phyloP scores from a whole-genome alignment of 2,113 vertebrate species.

The Coryphaenoides rupestris region DNA sequence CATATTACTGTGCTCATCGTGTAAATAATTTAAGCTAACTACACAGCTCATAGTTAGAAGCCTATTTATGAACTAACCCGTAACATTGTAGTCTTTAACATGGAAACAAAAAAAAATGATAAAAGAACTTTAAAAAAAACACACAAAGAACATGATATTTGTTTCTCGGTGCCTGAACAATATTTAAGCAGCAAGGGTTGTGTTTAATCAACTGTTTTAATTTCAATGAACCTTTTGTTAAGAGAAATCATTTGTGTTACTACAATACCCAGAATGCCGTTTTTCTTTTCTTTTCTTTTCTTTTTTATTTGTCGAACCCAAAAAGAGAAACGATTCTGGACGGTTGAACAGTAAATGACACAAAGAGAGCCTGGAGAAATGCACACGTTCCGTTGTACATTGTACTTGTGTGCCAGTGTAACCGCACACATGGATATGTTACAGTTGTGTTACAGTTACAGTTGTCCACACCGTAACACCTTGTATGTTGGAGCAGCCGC shows the following conservation, averaged over 20 bases:
- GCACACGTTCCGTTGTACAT: too few relatives aligned
- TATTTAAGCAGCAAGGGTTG: conserved; percentile 33
- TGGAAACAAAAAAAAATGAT: conserved; percentile 16
- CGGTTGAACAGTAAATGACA: too few relatives aligned
- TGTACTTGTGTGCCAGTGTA: too few relatives aligned
- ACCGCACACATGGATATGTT: too few relatives aligned
- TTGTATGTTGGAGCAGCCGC: too few relatives aligned
- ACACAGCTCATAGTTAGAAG: conserved; percentile 58
- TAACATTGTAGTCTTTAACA: conserved; percentile 38
- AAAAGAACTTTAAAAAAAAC: conserved; percentile 21
- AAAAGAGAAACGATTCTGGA: too few relatives aligned
- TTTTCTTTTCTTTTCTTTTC: conserved; percentile 23
- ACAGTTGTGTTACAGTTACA: too few relatives aligned
- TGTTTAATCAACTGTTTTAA: conserved; percentile 5
- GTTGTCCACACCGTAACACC: too few relatives aligned
- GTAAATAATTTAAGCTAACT: conserved; percentile 60
- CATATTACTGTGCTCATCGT: conserved; percentile 45
- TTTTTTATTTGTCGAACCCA: conserved; percentile 7
- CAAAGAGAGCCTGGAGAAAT: too few relatives aligned
- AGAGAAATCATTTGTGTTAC: neutral
- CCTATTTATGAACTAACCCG: conserved; percentile 65
- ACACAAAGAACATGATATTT: conserved; percentile 18
- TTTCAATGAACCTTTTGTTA: conserved; percentile 15
- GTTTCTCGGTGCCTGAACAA: conserved; percentile 53
- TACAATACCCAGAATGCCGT: conserved; percentile 22